phyloP scores from a whole-genome alignment of 2,888 invertebrate genomes.

The Trichogramma evanescens region DNA sequence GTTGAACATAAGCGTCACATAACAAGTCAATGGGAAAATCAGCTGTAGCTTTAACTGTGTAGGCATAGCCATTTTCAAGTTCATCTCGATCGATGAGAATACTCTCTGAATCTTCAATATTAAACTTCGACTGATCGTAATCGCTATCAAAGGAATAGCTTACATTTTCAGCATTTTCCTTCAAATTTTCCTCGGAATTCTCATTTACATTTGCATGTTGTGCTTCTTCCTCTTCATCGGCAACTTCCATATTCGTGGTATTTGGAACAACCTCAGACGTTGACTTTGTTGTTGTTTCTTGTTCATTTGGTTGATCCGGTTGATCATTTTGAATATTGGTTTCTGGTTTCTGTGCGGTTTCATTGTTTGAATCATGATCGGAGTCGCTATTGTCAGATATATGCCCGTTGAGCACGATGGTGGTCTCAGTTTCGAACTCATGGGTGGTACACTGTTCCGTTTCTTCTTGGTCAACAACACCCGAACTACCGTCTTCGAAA shows the following conservation, averaged over 20 bases:
- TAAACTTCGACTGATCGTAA: conserved; percentile 33
- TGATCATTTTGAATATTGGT: neutral
- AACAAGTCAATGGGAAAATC: conserved; percentile 59
- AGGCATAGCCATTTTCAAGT: conserved; percentile 58
- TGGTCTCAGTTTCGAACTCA: conserved; percentile 41
- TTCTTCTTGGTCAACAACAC: neutral
- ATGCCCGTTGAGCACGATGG: conserved; percentile 38
- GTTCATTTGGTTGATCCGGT: neutral
- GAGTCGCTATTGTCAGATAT: conserved; percentile 36
- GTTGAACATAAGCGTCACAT: conserved; percentile 63
- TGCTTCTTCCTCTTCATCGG: conserved; percentile 3
- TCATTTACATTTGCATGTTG: conserved; percentile 16
- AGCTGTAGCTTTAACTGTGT: conserved; percentile 57
- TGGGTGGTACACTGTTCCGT: conserved; percentile 33
- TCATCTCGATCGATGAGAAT: conserved; percentile 59
- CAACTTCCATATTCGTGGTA: neutral
- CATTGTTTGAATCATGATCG: conserved; percentile 38
- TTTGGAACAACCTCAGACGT: neutral
- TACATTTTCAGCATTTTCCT: conserved; percentile 33
- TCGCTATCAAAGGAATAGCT: conserved; percentile 40
- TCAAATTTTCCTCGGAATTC: conserved; percentile 13
- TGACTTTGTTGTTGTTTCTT: too few species aligned
- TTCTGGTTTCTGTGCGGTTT: conserved; percentile 25
- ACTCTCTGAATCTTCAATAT: conserved; percentile 47
- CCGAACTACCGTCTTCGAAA: conserved; percentile 30